Base-by-base conservation (phyloP, 2,888 invertebrate genomes). In the Aphidius colemani region DNA sequence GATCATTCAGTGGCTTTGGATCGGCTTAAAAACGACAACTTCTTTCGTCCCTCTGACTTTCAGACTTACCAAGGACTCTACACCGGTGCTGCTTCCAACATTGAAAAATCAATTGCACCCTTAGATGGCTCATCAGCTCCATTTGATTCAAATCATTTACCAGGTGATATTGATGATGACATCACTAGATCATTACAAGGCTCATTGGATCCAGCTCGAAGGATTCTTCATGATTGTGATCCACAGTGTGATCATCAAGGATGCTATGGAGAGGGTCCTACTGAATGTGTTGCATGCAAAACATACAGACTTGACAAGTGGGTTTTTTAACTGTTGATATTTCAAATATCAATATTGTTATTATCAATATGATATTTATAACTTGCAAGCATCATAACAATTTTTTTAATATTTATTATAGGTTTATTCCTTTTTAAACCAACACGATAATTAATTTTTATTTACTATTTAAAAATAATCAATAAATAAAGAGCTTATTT, bases 181-280 rank as follows among this genome's bases (percentile, higher is more conserved):
- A 72, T 72, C 9, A 72, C 72, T 49, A 70, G 65, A 67, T 70
- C 60, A 58, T 73, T 72, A 5, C 75, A 75, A 44, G 78, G 76
- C 57, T 77, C 78, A 9, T 70, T 78, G 53, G 78, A 80, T 69
- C 74, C 77, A 1, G 73, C 78, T 9, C 75, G 72, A 46, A 73
- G 75, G 57, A 72, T 81, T 7, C 70, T 88, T 70, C 88, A 89
- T 75, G 89, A 90, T 74, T 94, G 94, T 83, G 92, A 93, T 82
- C 90, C 91, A 41, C 92, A 94, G 83, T 94, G 94, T 83, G 93
- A 93, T 82, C 85, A 88, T 51, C 91, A 92, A 82, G 94, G 94
- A 57, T 95, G 95, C 81, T 94, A 92, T 77, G 94, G 93, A 66
- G 89, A 90, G 77, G 93, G 93, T 70, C 91, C 93, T 7, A 89